phyloP scores from a whole-genome alignment of 2,797 vertebrate species.

The Dermochelys coriacea region DNA sequence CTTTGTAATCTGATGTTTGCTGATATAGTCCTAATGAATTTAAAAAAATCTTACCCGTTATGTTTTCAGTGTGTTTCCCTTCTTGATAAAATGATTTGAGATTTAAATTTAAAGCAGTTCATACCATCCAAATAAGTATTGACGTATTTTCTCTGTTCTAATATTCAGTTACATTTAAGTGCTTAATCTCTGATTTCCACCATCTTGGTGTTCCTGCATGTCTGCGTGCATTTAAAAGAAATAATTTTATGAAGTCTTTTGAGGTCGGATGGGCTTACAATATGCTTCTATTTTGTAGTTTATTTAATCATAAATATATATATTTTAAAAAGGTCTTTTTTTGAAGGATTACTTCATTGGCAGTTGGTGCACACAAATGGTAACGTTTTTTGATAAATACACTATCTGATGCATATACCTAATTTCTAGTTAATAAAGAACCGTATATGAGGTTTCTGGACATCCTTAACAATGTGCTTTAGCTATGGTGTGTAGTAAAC shows the following conservation, averaged over 20 bases:
- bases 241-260: neutral
- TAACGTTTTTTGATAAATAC: neutral
- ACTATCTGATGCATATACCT: neutral
- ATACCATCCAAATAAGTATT: neutral
- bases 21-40: no score
- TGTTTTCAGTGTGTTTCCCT: no score
- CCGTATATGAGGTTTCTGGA: neutral
- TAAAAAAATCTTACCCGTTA: no score
- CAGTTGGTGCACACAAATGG: neutral
- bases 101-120: no score
- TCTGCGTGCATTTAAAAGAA: neutral
- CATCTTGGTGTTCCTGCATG: neutral
- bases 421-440: neutral
- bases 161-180: accelerated
- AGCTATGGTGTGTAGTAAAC: conserved; percentile 96
- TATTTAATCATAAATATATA: neutral
- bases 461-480: conserved; percentile 79
- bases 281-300: neutral
- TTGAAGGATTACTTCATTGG: neutral
- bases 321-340: neutral
- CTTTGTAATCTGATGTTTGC: no score
- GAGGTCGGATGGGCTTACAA: neutral
- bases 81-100: no score
- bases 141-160: neutral
- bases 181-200: neutral